Conservation (phyloP, 2,888 invertebrate species). For the Amaurobius ferox region DNA sequence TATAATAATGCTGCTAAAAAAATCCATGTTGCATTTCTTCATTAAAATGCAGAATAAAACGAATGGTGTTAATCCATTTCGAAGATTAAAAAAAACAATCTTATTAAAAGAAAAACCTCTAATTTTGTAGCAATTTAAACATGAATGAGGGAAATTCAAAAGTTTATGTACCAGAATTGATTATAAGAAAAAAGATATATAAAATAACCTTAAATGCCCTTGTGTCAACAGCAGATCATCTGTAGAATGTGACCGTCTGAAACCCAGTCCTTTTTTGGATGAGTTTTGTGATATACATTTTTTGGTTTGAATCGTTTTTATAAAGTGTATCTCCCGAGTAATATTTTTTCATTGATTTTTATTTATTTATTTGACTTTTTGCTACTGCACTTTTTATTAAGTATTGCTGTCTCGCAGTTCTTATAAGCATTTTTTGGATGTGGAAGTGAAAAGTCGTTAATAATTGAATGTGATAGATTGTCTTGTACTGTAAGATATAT, state of each 20-base stretch:
- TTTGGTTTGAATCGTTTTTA: not conserved
- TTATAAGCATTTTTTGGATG: not conserved
- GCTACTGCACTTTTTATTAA: not conserved
- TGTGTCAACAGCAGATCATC: not conserved
- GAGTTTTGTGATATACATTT: not conserved
- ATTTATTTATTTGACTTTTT: conserved; percentile 2
- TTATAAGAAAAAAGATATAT: too few species aligned
- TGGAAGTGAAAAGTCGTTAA: not conserved
- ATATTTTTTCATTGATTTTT: conserved; percentile 5
- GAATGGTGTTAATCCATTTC: too few species aligned
- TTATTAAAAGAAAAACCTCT: too few species aligned
- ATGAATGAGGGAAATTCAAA: too few species aligned
- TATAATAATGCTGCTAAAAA: too few species aligned
- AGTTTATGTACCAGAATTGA: too few species aligned
- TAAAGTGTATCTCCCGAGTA: not conserved
- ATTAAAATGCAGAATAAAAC: too few species aligned
- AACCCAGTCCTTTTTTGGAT: not conserved
- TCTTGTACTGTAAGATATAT: not conserved
- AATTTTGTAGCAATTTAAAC: too few species aligned
- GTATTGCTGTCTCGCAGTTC: not conserved
- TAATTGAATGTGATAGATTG: not conserved
- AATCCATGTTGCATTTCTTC: too few species aligned
- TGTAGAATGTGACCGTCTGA: not conserved
- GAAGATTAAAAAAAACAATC: too few species aligned
- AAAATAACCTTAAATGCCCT: not conserved